Conservation (phyloP, 2,888 invertebrate genomes). For the Brachypalpus laphriformis region DNA sequence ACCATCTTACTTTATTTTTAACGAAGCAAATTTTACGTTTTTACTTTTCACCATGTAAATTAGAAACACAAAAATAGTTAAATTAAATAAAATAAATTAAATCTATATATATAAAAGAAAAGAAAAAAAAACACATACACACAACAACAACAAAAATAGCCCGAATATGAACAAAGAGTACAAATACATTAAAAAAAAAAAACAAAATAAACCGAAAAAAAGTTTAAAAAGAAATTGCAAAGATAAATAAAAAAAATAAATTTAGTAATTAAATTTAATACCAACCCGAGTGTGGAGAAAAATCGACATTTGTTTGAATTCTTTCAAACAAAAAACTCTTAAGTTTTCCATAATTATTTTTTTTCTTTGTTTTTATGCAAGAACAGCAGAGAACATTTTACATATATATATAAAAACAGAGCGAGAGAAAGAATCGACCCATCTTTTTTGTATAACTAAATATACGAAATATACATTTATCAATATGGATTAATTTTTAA, state of each 20-base stretch:
- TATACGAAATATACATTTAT: conserved; percentile 57
- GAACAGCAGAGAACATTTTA: conserved; percentile 6
- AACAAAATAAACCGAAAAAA: conserved; percentile 73
- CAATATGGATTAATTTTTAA: conserved; percentile 29
- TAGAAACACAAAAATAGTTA: conserved; percentile 67
- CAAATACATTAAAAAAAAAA: conserved; percentile 81
- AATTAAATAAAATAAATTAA: conserved; percentile 67
- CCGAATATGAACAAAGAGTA: conserved; percentile 83
- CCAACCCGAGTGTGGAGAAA: conserved; percentile 71
- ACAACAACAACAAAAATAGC: conserved; percentile 78
- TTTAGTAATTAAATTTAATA: conserved; percentile 51
- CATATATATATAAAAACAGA: conserved; percentile 55
- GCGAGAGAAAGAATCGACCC: conserved; percentile 68
- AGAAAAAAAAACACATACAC: conserved; percentile 36
- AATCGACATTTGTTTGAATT: conserved; percentile 55
- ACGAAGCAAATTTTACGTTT: conserved; percentile 15
- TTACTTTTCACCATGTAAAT: conserved; percentile 66
- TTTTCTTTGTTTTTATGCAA: conserved; percentile 56
- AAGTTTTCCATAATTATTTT: conserved; percentile 3
- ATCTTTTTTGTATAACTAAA: conserved; percentile 61
- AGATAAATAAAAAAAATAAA: conserved; percentile 22
- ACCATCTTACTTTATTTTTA: conserved; percentile 46
- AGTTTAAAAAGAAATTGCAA: conserved; percentile 57
- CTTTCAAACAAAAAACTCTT: conserved; percentile 3
- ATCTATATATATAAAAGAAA: conserved; percentile 44